Evolutionary conservation across 1,140 invertebrate genomes (phyloP).

Genomic region (Zaprionus nigranus): DNA sequence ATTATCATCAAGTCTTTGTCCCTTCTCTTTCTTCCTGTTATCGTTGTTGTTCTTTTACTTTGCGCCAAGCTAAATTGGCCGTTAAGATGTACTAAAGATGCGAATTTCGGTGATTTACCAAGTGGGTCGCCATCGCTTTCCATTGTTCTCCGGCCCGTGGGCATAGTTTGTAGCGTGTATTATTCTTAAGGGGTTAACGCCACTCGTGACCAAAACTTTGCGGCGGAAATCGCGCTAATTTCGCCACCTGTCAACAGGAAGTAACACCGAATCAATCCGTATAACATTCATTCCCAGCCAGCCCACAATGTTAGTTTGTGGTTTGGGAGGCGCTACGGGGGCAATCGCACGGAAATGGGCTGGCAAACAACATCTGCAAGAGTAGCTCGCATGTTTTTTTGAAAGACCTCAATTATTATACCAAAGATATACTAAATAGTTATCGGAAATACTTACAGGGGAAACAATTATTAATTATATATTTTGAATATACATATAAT

Average conservation of each 20-base stretch:
- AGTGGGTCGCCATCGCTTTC: slow-evolving; percentile 40
- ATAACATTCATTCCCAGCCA: neutral
- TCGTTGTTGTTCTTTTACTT: slow-evolving; percentile 20
- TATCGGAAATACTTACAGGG: too few species aligned
- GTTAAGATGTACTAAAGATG: slow-evolving; percentile 81
- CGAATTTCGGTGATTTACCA: slow-evolving; percentile 74
- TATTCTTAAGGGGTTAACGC: slow-evolving; percentile 2
- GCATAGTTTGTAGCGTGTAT: slow-evolving; percentile 21
- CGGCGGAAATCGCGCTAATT: slow-evolving; percentile 74
- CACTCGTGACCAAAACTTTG: slow-evolving; percentile 41
- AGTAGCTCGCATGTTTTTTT: too few species aligned
- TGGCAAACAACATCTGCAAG: too few species aligned
- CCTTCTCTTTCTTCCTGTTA: slow-evolving; percentile 5
- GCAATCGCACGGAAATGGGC: neutral
- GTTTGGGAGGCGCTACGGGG: neutral
- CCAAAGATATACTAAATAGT: too few species aligned
- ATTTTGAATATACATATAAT: too few species aligned
- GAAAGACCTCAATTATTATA: too few species aligned
- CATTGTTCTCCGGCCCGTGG: slow-evolving; percentile 22
- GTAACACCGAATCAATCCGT: slow-evolving; percentile 5
- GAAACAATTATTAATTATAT: too few species aligned
- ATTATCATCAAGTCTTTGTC: slow-evolving; percentile 55
- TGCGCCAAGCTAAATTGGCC: slow-evolving; percentile 70
- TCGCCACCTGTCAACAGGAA: slow-evolving; percentile 51
- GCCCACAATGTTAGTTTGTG: slow-evolving; percentile 2